Evolutionary conservation across 2,113 vertebrate genomes (phyloP).

Genomic region (Alces alces): DNA sequence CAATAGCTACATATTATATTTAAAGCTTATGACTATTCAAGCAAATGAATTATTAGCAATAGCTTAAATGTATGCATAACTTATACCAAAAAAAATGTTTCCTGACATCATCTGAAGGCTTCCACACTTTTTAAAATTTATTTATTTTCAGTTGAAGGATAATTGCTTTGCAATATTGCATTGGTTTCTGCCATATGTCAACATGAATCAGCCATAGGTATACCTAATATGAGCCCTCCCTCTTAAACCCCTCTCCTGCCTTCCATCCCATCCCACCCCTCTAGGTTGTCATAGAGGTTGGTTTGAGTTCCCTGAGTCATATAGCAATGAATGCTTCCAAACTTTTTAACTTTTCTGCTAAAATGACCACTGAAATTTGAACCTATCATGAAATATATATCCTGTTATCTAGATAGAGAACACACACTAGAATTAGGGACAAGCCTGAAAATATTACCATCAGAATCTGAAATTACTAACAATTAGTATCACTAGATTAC

Average conservation of each 20-base stretch:
- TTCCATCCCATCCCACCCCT: not conserved
- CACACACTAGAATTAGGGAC: not conserved
- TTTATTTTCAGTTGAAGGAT: not conserved
- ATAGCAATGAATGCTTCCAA: not conserved
- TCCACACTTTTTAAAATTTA: not conserved
- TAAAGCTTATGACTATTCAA: conserved; percentile 63
- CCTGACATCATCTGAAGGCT: not conserved
- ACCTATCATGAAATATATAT: not conserved
- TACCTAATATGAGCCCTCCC: not conserved
- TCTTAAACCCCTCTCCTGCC: not conserved
- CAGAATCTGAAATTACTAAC: not conserved
- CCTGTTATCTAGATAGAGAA: not conserved
- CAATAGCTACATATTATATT: conserved; percentile 36
- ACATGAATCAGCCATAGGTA: not conserved
- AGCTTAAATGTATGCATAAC: conserved; percentile 52
- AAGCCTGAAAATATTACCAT: not conserved
- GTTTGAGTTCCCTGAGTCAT: not conserved
- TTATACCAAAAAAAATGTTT: not conserved
- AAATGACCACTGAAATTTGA: not conserved
- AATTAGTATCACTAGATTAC: not conserved
- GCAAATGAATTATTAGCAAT: conserved; percentile 57
- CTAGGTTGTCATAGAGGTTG: not conserved
- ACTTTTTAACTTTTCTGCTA: not conserved
- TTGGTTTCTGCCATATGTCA: not conserved
- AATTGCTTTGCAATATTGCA: not conserved